Evolutionary conservation across 2,888 invertebrate species (phyloP).

Genomic region (Resseliella maxima): DNA sequence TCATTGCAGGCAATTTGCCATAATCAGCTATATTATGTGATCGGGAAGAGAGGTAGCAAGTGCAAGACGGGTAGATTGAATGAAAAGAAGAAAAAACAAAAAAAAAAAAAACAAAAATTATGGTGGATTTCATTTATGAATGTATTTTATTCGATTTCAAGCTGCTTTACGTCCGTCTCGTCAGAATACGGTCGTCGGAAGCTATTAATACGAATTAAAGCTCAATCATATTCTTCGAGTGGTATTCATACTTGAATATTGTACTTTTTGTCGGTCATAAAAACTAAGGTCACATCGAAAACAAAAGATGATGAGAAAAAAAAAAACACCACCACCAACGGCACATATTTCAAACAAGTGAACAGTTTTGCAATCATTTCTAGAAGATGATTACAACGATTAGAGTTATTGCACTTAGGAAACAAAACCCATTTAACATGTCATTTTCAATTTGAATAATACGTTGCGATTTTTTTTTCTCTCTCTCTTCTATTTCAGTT

Average conservation of each 20-base stretch:
- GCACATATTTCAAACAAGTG: background rate
- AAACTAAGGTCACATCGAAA: slow-evolving; percentile 19
- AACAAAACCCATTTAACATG: slow-evolving; percentile 28
- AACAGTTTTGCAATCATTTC: slow-evolving; percentile 7
- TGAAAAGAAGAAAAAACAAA: background rate
- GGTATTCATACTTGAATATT: slow-evolving; percentile 31
- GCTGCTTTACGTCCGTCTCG: background rate
- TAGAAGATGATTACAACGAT: background rate
- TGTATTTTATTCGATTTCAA: background rate
- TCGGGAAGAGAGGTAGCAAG: background rate
- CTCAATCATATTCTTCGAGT: slow-evolving; percentile 34
- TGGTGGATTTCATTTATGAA: background rate
- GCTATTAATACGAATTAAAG: slow-evolving; percentile 41
- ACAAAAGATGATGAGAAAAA: too few relatives aligned
- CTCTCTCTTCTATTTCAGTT: background rate
- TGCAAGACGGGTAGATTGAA: too few relatives aligned
- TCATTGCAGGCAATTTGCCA: background rate
- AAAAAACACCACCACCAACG: too few relatives aligned
- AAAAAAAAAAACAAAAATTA: background rate
- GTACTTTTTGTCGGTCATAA: slow-evolving; percentile 27
- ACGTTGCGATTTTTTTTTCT: background rate
- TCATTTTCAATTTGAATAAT: background rate
- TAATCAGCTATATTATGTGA: background rate
- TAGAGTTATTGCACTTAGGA: slow-evolving; percentile 45
- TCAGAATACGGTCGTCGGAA: slow-evolving; percentile 23